Evolutionary conservation across 2,888 invertebrate genomes (phyloP).

Genomic region (Venusia cambrica): DNA sequence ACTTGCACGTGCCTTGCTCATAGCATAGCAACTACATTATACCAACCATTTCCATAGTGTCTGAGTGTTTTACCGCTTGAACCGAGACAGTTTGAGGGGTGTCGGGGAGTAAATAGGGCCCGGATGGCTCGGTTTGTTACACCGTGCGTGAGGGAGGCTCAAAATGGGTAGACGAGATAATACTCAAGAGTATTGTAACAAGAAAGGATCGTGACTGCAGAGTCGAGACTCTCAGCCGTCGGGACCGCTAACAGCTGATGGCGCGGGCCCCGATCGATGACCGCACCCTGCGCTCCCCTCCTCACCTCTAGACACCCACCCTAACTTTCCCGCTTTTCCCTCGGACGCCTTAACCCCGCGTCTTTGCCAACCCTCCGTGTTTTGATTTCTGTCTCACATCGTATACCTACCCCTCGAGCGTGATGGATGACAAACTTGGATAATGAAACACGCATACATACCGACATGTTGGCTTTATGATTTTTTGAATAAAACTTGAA

Average conservation of each 20-base stretch:
- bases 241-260: constrained; percentile 66
- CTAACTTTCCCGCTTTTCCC: constrained; percentile 72
- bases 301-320: constrained; percentile 54
- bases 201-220: constrained; percentile 27
- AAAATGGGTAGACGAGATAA: constrained; percentile 27
- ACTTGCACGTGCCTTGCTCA: constrained; percentile 20
- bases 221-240: constrained; percentile 41
- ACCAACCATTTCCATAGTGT: constrained; percentile 4
- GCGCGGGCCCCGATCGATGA: constrained; percentile 68
- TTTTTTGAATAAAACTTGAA: constrained; percentile 2
- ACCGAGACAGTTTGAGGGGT: constrained; percentile 28
- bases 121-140: constrained; percentile 25
- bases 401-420: constrained; percentile 36
- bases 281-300: constrained; percentile 60
- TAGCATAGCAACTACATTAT: constrained; percentile 6
- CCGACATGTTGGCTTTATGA: constrained; percentile 15
- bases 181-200: constrained; percentile 23
- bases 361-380: constrained; percentile 35
- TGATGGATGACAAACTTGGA: constrained; percentile 46
- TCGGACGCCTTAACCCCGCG: constrained; percentile 35
- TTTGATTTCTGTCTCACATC: constrained; percentile 42
- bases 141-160: constrained; percentile 25
- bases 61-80: constrained; percentile 16
- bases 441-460: constrained; percentile 24
- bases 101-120: constrained; percentile 27